These are phyloP conservation scores for Rostratula benghalensis DNA, from an alignment of 2,113 vertebrate species.

Conservation along the genomic window DNA sequence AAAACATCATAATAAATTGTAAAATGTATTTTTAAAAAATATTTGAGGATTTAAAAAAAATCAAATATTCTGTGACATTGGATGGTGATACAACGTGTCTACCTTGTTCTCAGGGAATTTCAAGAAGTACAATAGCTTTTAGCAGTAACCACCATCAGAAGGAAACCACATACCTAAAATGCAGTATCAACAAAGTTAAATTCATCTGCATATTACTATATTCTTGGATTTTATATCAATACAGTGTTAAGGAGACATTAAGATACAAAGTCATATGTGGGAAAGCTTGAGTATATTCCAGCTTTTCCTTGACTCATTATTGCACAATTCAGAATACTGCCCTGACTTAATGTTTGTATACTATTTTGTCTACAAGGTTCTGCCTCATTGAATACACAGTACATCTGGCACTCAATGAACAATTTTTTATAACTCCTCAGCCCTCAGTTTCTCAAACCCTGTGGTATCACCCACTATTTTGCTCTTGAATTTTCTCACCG, in stretches of 20 bases:
- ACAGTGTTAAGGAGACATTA: background rate
- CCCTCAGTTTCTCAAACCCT: background rate
- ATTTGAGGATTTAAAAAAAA: background rate
- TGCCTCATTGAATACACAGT: background rate
- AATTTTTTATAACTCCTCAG: background rate
- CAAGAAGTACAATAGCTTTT: background rate
- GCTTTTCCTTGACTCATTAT: background rate
- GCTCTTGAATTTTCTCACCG: background rate
- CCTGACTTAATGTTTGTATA: background rate
- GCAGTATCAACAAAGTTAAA: background rate
- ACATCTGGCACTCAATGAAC: background rate
- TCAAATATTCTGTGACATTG: background rate
- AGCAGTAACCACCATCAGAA: background rate
- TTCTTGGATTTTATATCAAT: background rate
- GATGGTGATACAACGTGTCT: background rate
- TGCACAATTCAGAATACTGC: background rate
- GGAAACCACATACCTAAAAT: background rate
- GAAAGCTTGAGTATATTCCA: background rate
- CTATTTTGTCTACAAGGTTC: background rate
- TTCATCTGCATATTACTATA: background rate
- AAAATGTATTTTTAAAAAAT: background rate
- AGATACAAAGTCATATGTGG: rapidly evolving
- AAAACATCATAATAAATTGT: background rate
- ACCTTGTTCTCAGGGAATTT: background rate
- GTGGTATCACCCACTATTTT: background rate